A percentile compares a stretch with the other conserved stretches of the same genome.
Conservation (phyloP, 2,888 invertebrate genomes). For the Conops quadrifasciatus region DNA sequence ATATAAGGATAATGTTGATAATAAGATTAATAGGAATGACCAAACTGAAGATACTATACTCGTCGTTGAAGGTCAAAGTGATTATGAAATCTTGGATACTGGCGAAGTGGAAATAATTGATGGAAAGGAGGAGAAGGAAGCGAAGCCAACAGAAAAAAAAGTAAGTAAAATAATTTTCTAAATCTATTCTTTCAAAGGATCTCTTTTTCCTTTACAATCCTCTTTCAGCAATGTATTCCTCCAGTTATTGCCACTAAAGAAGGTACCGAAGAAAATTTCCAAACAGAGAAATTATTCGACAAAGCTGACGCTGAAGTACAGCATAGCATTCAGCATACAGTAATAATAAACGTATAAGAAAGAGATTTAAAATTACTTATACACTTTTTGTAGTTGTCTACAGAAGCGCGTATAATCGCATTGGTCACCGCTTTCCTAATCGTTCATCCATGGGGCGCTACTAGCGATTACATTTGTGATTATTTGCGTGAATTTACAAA, state of each 20-base stretch:
- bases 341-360: too few species aligned
- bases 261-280: not conserved
- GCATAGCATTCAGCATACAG: not conserved
- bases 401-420: slow-evolving; percentile 81
- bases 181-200: too few species aligned
- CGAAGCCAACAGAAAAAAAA: not conserved
- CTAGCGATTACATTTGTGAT: slow-evolving; percentile 88
- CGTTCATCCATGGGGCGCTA: slow-evolving; percentile 93
- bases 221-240: not conserved
- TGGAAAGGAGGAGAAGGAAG: not conserved
- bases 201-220: too few species aligned
- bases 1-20: slow-evolving; percentile 35
- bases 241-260: not conserved
- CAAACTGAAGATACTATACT: slow-evolving; percentile 41
- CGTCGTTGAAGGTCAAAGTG: slow-evolving; percentile 53
- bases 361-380: too few species aligned
- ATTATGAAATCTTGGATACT: slow-evolving; percentile 47
- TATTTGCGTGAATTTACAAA: slow-evolving; percentile 81
- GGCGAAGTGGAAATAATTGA: slow-evolving; percentile 14
- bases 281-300: not conserved
- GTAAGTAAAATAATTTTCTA: not conserved
- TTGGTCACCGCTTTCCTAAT: slow-evolving; percentile 86
- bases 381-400: slow-evolving; percentile 41
- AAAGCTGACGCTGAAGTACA: slow-evolving; percentile 48
- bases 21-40: too few species aligned